phyloP scores from a whole-genome alignment of 2,888 invertebrate genomes.

The Synergus itoensis region DNA sequence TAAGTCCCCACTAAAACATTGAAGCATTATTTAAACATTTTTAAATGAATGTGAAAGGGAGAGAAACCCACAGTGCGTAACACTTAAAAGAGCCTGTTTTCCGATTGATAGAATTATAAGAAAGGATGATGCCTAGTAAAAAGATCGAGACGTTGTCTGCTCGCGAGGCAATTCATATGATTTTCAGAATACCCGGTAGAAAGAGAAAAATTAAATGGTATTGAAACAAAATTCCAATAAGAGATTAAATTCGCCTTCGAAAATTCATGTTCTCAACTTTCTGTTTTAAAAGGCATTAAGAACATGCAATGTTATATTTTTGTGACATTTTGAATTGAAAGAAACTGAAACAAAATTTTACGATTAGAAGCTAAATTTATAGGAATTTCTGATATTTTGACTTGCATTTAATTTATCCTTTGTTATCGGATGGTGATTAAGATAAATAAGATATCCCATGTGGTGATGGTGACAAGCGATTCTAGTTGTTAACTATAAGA shows the following conservation, averaged over 20 bases:
- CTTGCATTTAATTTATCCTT: neutral
- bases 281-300: neutral
- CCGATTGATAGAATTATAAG: conserved; percentile 24
- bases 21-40: neutral
- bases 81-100: conserved; percentile 23
- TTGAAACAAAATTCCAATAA: neutral
- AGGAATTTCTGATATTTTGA: neutral
- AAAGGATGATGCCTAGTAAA: conserved; percentile 16
- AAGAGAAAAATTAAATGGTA: neutral
- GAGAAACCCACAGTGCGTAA: conserved; percentile 8
- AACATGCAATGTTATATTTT: no score
- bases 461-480: conserved; percentile 73
- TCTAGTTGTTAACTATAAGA: conserved; percentile 70
- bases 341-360: neutral
- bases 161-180: conserved; percentile 62
- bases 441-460: conserved; percentile 62
- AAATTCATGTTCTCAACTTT: neutral
- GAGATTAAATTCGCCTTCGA: neutral
- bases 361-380: neutral
- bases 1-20: neutral
- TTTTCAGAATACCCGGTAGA: conserved; percentile 52
- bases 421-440: neutral
- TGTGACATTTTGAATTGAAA: neutral
- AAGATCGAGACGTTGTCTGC: conserved; percentile 68
- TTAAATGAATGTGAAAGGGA: conserved; percentile 27